phyloP scores from a whole-genome alignment of 2,113 vertebrate species.

The Pteropus alecto region DNA sequence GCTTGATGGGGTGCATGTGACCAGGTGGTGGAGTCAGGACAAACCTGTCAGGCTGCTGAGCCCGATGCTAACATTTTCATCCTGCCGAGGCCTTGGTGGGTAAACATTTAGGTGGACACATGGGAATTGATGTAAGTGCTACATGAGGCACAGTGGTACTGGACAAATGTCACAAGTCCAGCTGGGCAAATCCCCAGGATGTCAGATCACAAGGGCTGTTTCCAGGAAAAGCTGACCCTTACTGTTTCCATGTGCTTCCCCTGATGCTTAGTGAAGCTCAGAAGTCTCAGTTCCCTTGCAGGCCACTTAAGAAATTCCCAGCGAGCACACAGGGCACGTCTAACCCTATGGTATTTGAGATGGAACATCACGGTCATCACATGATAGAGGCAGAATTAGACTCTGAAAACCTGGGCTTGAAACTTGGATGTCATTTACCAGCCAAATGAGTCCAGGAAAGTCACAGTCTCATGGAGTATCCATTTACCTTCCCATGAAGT shows the following conservation, averaged over 20 bases:
- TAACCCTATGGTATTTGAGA: neutral
- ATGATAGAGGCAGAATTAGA: neutral
- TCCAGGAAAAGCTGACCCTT: constrained; percentile 17
- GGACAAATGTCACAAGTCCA: neutral
- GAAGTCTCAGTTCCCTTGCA: neutral
- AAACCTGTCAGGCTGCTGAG: neutral
- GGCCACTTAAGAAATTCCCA: neutral
- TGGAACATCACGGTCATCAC: neutral
- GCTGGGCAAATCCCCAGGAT: constrained; percentile 36
- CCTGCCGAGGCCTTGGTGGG: neutral
- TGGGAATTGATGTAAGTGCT: neutral
- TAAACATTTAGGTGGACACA: neutral
- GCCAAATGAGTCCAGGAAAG: neutral
- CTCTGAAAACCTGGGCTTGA: neutral
- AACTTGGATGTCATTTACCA: neutral
- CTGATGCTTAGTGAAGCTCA: neutral
- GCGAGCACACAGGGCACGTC: neutral
- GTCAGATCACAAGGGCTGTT: constrained; percentile 21
- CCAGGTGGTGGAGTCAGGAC: constrained; percentile 10
- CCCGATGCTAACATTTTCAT: neutral
- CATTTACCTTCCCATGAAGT: neutral
- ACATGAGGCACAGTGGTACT: neutral
- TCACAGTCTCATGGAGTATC: neutral
- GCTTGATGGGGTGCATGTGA: neutral
- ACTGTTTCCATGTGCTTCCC: neutral